Base-by-base conservation (phyloP, 2,888 invertebrate genomes). In the Macrophya annulata region DNA sequence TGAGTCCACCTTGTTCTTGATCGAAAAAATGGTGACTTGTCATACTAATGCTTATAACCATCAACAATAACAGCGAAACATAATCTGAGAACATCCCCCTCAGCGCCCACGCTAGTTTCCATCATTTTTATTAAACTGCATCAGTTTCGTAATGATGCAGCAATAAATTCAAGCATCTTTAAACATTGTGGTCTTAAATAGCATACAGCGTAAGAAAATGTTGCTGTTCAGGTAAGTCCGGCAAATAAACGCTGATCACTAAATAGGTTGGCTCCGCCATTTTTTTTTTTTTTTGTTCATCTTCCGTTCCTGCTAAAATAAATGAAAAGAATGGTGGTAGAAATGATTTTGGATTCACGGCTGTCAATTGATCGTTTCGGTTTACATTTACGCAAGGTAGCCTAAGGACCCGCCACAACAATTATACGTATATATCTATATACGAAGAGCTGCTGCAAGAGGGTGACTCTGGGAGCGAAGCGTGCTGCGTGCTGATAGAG, bases 401-500 rank as follows among this genome's bases (percentile, higher is more conserved):
- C 43, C 25, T 81, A 25, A 81, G 62, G 81, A 81, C 59, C 59
- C 37, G 43, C 81, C 59, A 81, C 81, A 72, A 62, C 81, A 81
- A 81, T 81, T 62, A 59, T 81, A 81, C 9, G 15, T 43, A 81
- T 59, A 81, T 21, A 9, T 31, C 17, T 77, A 51, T 77, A 62
- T 25, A 81, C 59, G 21, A 8, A 31, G 77, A 51, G 72, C 45
- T 74, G 77, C 55, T 51, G 31, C 31, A 21, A 62, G 81, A 81
- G 81, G 81, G 81, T 81, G 81, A 81, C 43, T 62, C 79, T 62
- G 25, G 62, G 62, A 62, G 21, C 81, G 45, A 55, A 37, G 17
- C 81, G 62, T 81, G 59, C 81, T 43, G 81, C 81, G 81, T 81
- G 43, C 62, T 12, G 81, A 81, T 15, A 62, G 62, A 81, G 43